Base-by-base conservation (phyloP, 2,113 vertebrate species). In the Okapia johnstoni region DNA sequence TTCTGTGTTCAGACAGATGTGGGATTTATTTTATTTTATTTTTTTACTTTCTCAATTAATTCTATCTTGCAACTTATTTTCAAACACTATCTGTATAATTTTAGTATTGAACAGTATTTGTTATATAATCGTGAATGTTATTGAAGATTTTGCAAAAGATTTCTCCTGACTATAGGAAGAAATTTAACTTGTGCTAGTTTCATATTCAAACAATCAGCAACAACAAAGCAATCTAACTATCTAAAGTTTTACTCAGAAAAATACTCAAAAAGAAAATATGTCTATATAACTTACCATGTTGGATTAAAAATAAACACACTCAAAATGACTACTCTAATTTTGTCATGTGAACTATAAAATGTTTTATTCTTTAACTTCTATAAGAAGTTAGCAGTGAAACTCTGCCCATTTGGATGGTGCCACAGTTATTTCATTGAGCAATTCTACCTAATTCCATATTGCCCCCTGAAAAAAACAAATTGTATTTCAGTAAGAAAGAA, bases 401-500 rank as follows among this genome's bases (percentile, higher is more conserved):
- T 84, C 43, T 95, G 73, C 84, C 19, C 57, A 48, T 93, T 97
- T 94, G 70, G 57, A 61, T 73, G 33, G 36, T 40, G 61, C 11
- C 25, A 66, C 25, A 88, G 66, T 93, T 81, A 50, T 95, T 96
- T 96, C 81, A 91, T 79, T 85, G 90, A 85, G 5, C 21, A 91
- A 8, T 96, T 77, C 76, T 96, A 40, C 25, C 52, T 95, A 88
- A 97, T 93, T 94, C 48, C 52, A 85, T 50, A 96, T 6, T 58
- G 33, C 0, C 33, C 92, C 26, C 28, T 88, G 10, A 95, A 97
- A 86, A 96, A 60, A 94, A 93, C 73, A 95, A 96, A 88, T 96
- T 87, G 48, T 84, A 1, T 91, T 97, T 97, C 85, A 94, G 15
- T 70, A 85, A 58, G 90, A 40, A 58, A 80, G 61, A 96, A 97